Evolutionary conservation across 1,140 invertebrate genomes (phyloP), one percentile per base, ranked within the genome.

Genomic region (Aricia agestis): DNA sequence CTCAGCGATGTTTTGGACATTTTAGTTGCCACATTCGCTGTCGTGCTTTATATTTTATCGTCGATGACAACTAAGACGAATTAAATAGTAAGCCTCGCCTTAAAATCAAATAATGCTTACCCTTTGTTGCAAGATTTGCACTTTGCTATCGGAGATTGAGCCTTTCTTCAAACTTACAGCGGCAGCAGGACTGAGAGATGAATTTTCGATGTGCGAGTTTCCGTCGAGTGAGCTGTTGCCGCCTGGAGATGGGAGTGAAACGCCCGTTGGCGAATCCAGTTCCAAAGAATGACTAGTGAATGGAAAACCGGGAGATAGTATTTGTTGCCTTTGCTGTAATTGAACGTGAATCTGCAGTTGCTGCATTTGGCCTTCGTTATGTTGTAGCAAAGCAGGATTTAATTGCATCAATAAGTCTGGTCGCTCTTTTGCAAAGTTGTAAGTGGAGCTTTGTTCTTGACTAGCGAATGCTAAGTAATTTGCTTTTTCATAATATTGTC

Each of bases 101-200:
- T 86, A 86, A 87, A 92, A 92, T 92, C 91, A 92, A 92, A 82
- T 87, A 86, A 92, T 92, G 93, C 95, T 97, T 96, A 97, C 96
- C 95, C 96, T 95, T 92, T 96, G 95, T 90, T 97, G 96, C 82
- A 97, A 94, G 88, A 95, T 94, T 93, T 95, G 94, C 84, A 96
- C 94, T 92, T 96, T 95, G 92, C 94, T 93, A 92, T 95, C 93
- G 85, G 77, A 86, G 92, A 81, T 78, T 86, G 87, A 91, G 89
- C 92, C 82, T 93, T 93, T 91, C 84, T 92, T 87, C 79, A 92
- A 72, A 89, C 93, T 85, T 93, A 93, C 94, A 77, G 95, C 94
- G 73, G 93, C 94, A 72, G 94, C 93, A 67, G 95, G 95, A 78
- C 92, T 91, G 78, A 93, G 93, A 76, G 95, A 81, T 79, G 93